Conservation (phyloP, 1,140 invertebrate genomes). For the Elymnias hypermnestra region DNA sequence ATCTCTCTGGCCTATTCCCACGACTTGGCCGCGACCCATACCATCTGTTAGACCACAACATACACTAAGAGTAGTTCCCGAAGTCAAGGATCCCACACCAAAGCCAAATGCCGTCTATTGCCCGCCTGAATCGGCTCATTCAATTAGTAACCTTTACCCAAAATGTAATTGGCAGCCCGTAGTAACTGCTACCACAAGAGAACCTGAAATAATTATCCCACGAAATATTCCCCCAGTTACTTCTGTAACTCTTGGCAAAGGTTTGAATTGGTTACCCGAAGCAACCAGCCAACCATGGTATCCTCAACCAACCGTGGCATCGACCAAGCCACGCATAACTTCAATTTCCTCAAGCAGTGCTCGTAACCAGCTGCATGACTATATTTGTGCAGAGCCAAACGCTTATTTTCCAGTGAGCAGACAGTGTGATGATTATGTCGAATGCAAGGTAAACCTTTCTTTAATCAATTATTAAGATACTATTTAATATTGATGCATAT, state of each 20-base stretch:
- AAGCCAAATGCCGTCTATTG: too few relatives aligned
- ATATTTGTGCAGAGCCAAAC: constrained; percentile 26
- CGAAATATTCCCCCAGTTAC: too few relatives aligned
- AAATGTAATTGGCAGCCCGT: too few relatives aligned
- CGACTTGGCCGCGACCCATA: too few relatives aligned
- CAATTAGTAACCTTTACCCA: too few relatives aligned
- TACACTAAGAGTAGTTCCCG: too few relatives aligned
- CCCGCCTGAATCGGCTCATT: too few relatives aligned
- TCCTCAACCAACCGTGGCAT: not conserved
- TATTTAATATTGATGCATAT: not conserved
- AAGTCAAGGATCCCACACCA: too few relatives aligned
- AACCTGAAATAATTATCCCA: not conserved
- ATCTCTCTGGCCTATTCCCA: too few relatives aligned
- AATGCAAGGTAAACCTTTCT: constrained; percentile 41
- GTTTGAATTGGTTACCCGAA: not conserved
- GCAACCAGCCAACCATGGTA: not conserved
- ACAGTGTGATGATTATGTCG: constrained; percentile 39
- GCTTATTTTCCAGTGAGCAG: constrained; percentile 31
- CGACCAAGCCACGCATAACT: not conserved
- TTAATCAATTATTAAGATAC: not conserved
- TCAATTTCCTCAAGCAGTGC: not conserved
- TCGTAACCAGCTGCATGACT: constrained; percentile 15
- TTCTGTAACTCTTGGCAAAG: too few relatives aligned
- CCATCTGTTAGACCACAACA: too few relatives aligned
- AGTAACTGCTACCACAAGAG: not conserved